Evolutionary conservation across 1,140 invertebrate species (phyloP).

Genomic region (Colletes gigas): DNA sequence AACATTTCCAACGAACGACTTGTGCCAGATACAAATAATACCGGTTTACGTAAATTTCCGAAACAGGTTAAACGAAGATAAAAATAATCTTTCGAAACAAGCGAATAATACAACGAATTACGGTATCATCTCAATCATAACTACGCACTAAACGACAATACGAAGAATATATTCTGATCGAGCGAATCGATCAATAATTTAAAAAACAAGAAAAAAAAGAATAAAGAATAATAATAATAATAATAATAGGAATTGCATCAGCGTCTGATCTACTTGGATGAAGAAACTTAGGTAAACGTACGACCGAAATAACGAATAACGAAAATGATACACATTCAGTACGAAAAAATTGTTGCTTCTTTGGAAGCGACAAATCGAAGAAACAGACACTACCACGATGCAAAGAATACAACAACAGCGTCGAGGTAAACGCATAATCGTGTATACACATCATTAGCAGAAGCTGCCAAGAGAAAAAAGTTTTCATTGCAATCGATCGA

Average conservation of each 20-base stretch:
- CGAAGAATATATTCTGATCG: conserved; percentile 11
- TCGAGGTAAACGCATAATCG: conserved; percentile 26
- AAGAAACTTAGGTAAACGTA: background rate
- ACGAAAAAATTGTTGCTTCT: background rate
- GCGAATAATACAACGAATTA: background rate
- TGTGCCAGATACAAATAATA: no score
- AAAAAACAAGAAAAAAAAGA: background rate
- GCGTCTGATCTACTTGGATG: background rate
- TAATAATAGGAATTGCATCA: background rate
- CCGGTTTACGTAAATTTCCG: background rate
- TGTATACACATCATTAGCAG: conserved; percentile 14
- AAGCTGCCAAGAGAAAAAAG: conserved; percentile 73
- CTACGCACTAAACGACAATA: background rate
- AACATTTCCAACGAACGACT: background rate
- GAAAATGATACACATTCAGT: conserved; percentile 27
- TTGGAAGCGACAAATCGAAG: conserved; percentile 1
- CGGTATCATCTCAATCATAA: background rate
- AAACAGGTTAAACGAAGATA: conserved; percentile 1
- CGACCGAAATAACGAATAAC: conserved; percentile 21
- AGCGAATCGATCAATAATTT: background rate
- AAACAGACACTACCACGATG: conserved; percentile 22
- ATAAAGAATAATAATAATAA: no score
- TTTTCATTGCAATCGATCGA: conserved; percentile 55
- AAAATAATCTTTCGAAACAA: background rate
- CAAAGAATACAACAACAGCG: conserved; percentile 18